Base-by-base conservation (phyloP, 2,888 invertebrate genomes). In the Vandiemenella viatica region DNA sequence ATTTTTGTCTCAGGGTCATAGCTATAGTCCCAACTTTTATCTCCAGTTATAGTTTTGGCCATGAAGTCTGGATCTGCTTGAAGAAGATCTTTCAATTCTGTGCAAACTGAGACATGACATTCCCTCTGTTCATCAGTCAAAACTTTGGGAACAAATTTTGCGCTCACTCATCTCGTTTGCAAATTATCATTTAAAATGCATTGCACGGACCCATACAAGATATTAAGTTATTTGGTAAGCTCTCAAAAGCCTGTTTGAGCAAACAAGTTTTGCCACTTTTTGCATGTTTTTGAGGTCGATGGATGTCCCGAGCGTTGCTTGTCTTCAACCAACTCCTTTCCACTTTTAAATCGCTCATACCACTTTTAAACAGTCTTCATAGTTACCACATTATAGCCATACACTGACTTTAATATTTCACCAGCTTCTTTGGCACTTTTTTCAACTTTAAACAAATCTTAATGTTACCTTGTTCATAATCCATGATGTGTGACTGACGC, bases 1-100 rank as follows among this genome's bases (percentile, higher is more conserved):
- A 41, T 15, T 41, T 41, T 41, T 7, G 18, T 41, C 41, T 17
- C 41, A 41, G 41, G 19, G 41, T 41, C 41, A 41, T 18, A 18
- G 17, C n/a, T 2, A 18, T 41, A 41, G 7, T 10, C 41, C 41
- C 41, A 41, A 8, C 17, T 15, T 41, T 41, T 17, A 41, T 18
- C 18, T 41, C 16, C 41, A 41, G 41, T 41, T 41, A 41, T n/a
- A 41, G 18, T 41, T 17, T 41, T 41, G 5, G 7, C 18, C 16
- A 41, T 3, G 41, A 15, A 38, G 15, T 38, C 7, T 15, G 38
- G n/a, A 38, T 38, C 38, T 38, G 38, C 7, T 13, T 38, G n/a
- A 6, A 18, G 18, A 41, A 16, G 17, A 41, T 41, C 41, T 19
- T 18, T 41, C 41, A 41, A 17, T n/a, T 41, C 41, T n/a, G 41